Conservation (phyloP, 2,113 vertebrate genomes). For the Mus spicilegus region DNA sequence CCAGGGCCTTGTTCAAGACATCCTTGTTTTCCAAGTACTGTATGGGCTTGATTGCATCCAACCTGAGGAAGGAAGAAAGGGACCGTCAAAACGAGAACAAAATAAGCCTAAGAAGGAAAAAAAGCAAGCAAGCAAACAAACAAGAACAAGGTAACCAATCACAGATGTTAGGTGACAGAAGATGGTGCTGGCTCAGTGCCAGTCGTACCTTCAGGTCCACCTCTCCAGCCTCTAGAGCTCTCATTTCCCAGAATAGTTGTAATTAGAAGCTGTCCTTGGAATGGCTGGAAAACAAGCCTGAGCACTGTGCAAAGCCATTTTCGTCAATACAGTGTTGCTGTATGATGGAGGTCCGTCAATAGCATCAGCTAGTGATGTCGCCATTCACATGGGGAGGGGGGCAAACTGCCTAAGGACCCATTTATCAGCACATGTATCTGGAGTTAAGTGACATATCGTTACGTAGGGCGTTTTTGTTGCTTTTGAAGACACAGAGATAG, state of each 20-base stretch:
- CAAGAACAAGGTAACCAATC: too few relatives aligned
- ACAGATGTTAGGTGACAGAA: background rate
- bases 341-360: background rate
- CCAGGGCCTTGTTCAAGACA: slow-evolving; percentile 85
- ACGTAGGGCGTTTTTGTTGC: background rate
- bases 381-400: background rate
- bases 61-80: slow-evolving; percentile 77
- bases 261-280: background rate
- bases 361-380: background rate
- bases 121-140: background rate
- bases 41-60: slow-evolving; percentile 85
- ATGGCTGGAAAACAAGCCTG: background rate
- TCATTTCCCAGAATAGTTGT: background rate
- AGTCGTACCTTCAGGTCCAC: background rate
- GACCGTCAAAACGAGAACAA: background rate
- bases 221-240: too few relatives aligned
- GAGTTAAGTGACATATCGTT: background rate
- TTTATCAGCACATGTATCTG: too few relatives aligned
- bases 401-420: too few relatives aligned
- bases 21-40: slow-evolving; percentile 87
- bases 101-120: background rate
- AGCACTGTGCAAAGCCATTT: background rate
- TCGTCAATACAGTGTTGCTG: background rate
- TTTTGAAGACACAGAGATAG: background rate
- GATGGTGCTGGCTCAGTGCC: background rate